These are phyloP conservation scores for Actias luna DNA, from an alignment of 2,888 invertebrate species.

Conservation along the genomic window DNA sequence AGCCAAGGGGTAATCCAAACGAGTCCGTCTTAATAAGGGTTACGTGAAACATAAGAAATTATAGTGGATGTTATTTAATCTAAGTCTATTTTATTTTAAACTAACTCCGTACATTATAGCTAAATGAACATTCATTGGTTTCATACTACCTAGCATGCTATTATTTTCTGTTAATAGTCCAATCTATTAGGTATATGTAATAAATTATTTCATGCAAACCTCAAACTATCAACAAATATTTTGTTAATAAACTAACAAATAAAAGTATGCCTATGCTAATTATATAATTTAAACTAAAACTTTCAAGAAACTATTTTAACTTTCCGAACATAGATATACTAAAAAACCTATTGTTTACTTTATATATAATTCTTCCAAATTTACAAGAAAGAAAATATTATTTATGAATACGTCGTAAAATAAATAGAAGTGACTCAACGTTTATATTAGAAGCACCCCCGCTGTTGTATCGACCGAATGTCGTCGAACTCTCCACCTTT, in stretches of 20 bases:
- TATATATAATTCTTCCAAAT: neutral
- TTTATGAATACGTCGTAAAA: conserved; percentile 9
- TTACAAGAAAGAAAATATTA: neutral
- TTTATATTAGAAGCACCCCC: conserved; percentile 62
- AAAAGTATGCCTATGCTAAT: neutral
- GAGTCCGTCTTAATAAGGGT: neutral
- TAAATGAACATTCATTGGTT: neutral
- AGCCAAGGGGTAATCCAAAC: neutral
- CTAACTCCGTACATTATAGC: neutral
- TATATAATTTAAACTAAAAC: neutral
- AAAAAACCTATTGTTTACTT: neutral
- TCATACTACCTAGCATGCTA: neutral
- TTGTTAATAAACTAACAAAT: neutral
- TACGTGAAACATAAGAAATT: neutral
- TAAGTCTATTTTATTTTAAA: neutral
- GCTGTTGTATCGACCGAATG: conserved; percentile 45
- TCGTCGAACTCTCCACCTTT: conserved; percentile 56
- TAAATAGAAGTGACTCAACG: conserved; percentile 66
- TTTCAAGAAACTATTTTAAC: neutral
- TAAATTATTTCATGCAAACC: neutral
- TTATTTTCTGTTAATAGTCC: neutral
- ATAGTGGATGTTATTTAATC: neutral
- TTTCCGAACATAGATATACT: neutral
- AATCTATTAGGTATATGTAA: neutral
- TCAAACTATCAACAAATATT: neutral